Conservation (phyloP, 2,888 invertebrate genomes). For the Morpho helenor region DNA sequence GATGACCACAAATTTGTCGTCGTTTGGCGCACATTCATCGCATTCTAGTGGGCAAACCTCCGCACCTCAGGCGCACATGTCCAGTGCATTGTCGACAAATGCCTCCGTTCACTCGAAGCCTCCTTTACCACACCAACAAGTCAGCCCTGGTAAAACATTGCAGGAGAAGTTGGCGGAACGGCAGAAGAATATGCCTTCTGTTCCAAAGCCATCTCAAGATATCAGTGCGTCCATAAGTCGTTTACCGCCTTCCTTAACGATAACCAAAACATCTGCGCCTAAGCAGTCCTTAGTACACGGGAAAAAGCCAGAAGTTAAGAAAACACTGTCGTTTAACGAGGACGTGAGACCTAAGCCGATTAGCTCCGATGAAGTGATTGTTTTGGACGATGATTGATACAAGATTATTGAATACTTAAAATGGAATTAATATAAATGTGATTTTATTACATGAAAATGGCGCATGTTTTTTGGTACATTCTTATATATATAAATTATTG, state of each 20-base stretch:
- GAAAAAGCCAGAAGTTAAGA: slow-evolving; percentile 57
- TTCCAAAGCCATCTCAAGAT: slow-evolving; percentile 41
- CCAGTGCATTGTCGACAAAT: slow-evolving; percentile 45
- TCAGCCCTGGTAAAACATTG: slow-evolving; percentile 81
- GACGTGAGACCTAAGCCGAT: slow-evolving; percentile 53
- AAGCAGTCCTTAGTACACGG: slow-evolving; percentile 35
- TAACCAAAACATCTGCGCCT: slow-evolving; percentile 62
- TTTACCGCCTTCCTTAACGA: slow-evolving; percentile 73
- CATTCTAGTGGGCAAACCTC: slow-evolving; percentile 35
- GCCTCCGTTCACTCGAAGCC: slow-evolving; percentile 56
- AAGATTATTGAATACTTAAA: background rate
- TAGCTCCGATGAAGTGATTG: slow-evolving; percentile 61
- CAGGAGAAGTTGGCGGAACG: slow-evolving; percentile 84
- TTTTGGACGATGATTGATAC: slow-evolving; percentile 64
- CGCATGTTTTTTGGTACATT: too few species aligned
- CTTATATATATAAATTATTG: too few species aligned
- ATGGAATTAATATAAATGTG: background rate
- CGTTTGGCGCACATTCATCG: slow-evolving; percentile 29
- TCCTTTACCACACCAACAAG: slow-evolving; percentile 60
- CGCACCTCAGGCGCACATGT: slow-evolving; percentile 56
- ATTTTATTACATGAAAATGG: background rate
- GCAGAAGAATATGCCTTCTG: slow-evolving; percentile 70
- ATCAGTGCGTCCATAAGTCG: slow-evolving; percentile 63
- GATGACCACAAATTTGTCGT: slow-evolving; percentile 49
- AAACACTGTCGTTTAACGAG: slow-evolving; percentile 47